Conservation (phyloP, 2,113 vertebrate species). For the Ellobius talpinus region DNA sequence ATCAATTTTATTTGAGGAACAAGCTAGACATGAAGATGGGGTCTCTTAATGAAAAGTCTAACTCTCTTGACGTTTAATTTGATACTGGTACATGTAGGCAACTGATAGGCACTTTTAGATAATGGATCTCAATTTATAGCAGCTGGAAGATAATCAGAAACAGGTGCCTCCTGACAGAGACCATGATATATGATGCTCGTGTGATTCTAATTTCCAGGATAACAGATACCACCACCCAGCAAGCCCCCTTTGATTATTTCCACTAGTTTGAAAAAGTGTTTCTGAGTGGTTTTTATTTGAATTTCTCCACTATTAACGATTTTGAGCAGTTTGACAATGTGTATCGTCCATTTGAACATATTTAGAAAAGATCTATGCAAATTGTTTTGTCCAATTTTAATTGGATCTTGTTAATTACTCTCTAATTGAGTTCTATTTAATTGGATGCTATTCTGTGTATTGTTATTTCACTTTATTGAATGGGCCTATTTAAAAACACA, state of each 20-base stretch:
- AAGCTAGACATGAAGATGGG: neutral
- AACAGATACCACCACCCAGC: neutral
- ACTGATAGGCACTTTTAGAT: neutral
- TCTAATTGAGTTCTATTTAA: neutral
- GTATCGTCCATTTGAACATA: neutral
- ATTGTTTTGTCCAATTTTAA: neutral
- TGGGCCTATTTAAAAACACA: neutral
- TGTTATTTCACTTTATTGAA: constrained; percentile 15
- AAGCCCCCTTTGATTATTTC: neutral
- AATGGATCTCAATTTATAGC: neutral
- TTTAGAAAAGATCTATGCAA: neutral
- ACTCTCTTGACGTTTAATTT: neutral
- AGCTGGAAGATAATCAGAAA: neutral
- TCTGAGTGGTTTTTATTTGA: neutral
- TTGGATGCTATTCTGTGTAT: neutral
- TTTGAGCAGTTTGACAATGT: neutral
- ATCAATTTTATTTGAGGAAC: neutral
- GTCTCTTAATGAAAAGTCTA: neutral
- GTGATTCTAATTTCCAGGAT: neutral
- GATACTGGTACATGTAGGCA: neutral
- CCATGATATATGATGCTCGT: neutral
- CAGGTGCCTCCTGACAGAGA: neutral
- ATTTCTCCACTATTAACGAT: neutral
- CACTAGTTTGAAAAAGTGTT: neutral
- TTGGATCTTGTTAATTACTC: neutral